Conservation (phyloP, 30 jellyfish, hydroid and myxozoan genomes). For the Pelagia noctiluca region DNA sequence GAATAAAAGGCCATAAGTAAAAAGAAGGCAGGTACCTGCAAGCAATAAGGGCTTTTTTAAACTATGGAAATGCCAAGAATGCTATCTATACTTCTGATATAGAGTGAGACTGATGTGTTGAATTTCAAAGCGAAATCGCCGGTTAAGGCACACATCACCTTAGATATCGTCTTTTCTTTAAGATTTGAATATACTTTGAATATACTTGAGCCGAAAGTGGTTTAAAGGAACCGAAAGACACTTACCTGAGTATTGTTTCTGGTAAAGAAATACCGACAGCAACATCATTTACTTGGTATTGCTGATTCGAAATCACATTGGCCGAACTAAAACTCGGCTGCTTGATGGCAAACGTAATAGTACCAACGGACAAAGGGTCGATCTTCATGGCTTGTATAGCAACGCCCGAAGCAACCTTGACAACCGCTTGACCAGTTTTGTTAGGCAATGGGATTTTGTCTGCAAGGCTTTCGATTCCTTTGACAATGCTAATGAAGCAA, state of each 20-base stretch:
- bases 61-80: too few species aligned
- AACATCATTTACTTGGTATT: constrained; percentile 23
- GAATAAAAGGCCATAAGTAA: not conserved
- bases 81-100: too few species aligned
- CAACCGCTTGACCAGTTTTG: constrained; percentile 58
- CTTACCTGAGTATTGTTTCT: constrained; percentile 37
- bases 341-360: constrained; percentile 34
- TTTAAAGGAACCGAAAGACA: not conserved
- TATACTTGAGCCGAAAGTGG: not conserved
- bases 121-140: too few species aligned
- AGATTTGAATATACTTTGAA: too few species aligned
- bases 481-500: constrained; percentile 45
- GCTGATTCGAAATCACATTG: constrained; percentile 34
- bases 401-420: constrained; percentile 49
- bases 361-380: not conserved
- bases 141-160: too few species aligned
- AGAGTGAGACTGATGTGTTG: too few species aligned
- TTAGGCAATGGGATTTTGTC: constrained; percentile 51
- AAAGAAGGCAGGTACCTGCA: too few species aligned
- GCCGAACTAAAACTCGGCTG: constrained; percentile 2
- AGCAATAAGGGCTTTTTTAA: too few species aligned
- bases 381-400: constrained; percentile 70
- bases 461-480: constrained; percentile 60
- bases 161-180: too few species aligned
- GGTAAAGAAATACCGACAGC: constrained; percentile 50